A percentile compares a stretch with the other conserved stretches of the same genome.
Evolutionary conservation across 2,888 invertebrate genomes (phyloP).

Genomic region (Polietes domitor): DNA sequence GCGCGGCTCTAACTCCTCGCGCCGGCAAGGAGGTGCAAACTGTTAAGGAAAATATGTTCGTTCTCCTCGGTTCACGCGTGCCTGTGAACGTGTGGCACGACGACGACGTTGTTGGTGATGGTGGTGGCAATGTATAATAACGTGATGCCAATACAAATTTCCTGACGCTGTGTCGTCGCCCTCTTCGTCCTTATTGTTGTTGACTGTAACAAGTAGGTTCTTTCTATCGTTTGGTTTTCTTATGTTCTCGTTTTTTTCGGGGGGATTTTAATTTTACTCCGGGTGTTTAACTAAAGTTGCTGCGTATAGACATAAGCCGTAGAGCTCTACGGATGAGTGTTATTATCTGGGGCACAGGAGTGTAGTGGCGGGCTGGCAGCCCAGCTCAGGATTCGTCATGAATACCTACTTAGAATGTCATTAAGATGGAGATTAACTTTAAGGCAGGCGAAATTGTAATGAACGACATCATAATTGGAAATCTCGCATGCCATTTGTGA

Average conservation of each 20-base stretch:
- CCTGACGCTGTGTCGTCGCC: slow-evolving; percentile 54
- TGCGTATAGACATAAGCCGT: slow-evolving; percentile 5
- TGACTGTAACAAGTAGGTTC: slow-evolving; percentile 13
- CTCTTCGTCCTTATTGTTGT: slow-evolving; percentile 10
- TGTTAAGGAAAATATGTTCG: slow-evolving; percentile 25
- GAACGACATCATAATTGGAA: slow-evolving; percentile 34
- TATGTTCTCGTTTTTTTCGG: neutral
- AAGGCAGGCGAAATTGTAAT: neutral
- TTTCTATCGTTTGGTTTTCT: neutral
- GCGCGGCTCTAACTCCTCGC: neutral
- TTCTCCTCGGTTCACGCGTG: slow-evolving; percentile 3
- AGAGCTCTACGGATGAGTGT: neutral
- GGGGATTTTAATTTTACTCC: slow-evolving; percentile 20
- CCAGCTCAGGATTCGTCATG: neutral
- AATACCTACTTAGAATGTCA: slow-evolving; percentile 6
- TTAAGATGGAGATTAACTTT: slow-evolving; percentile 20
- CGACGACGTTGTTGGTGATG: neutral
- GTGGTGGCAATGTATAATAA: slow-evolving; percentile 57
- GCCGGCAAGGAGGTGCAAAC: neutral
- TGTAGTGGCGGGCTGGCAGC: neutral
- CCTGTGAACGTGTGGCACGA: neutral
- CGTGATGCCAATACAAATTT: slow-evolving; percentile 67
- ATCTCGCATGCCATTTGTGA: slow-evolving; percentile 11
- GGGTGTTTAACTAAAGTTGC: slow-evolving; percentile 13
- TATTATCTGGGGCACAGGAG: neutral